These are phyloP conservation scores for Itoplectis maculator DNA, from an alignment of 2,888 invertebrate genomes.

Conservation along the genomic window DNA sequence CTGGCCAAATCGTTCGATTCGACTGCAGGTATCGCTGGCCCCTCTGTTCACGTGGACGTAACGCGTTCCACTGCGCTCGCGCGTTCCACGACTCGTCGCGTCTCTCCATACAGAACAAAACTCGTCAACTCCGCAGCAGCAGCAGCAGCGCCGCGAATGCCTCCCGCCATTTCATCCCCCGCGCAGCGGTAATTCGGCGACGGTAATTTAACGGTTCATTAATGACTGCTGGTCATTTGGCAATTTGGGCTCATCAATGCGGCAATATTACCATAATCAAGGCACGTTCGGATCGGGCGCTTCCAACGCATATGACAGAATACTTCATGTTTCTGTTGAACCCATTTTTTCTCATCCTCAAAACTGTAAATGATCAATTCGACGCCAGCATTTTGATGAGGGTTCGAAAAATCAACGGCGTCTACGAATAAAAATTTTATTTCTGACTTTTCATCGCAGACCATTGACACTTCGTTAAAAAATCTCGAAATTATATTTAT, in stretches of 20 bases:
- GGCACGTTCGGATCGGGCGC: neutral
- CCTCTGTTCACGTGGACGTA: constrained; percentile 10
- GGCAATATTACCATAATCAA: neutral
- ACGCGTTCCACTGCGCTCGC: too few species aligned
- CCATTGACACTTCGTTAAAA: too few species aligned
- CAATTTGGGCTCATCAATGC: constrained; percentile 20
- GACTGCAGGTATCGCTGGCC: constrained; percentile 11
- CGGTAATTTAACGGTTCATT: constrained; percentile 35
- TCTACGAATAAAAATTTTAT: too few species aligned
- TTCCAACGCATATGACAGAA: neutral
- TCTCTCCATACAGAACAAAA: neutral
- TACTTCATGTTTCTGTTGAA: neutral
- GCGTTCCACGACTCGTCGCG: constrained; percentile 3
- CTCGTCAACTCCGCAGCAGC: constrained; percentile 2
- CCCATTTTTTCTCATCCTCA: too few species aligned
- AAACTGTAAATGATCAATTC: neutral
- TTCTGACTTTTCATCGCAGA: neutral
- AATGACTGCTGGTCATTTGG: neutral
- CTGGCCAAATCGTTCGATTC: constrained; percentile 47
- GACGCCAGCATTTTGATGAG: neutral
- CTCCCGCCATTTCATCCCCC: neutral
- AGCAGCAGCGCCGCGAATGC: neutral
- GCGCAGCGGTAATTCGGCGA: constrained; percentile 19
- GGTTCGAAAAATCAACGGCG: too few species aligned
- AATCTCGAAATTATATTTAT: too few species aligned